Evolutionary conservation across 2,113 vertebrate species (phyloP), one percentile per base, ranked within the genome.

Genomic region (Haplotaxodon microlepis): DNA sequence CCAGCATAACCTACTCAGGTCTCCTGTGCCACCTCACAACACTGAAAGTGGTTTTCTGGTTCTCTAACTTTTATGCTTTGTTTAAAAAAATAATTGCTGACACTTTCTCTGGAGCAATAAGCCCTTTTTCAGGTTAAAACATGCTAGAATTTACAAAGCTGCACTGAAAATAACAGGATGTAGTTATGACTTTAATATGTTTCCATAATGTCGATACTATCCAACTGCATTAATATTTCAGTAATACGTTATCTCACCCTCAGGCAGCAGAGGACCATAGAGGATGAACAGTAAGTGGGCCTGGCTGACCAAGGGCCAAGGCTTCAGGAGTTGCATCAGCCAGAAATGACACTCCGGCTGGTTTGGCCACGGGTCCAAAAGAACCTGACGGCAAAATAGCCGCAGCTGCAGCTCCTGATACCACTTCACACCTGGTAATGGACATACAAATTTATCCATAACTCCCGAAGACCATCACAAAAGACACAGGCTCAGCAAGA

Each of bases 271-370:
- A 8, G 98, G 98, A 79, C 98, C 98, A 9, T 97, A 98, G 83
- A 99, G 95, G 88, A 98, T 96, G 83, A 98, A 98, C 12, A 99
- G 95, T 61, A 99, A 92, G 59, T 96, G 97, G 40, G 98, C 98
- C 90, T 98, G 98, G 89, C 96, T 97, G 17, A 98, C 97, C 90
- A 98, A 96, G 53, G 98, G 98, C 98, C 97, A 98, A 1, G 98
- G 97, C 82, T 97, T 98, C 61, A 99, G 93, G 82, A 99, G 97
- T 1, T 96, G 93, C 0, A 93, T 96, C 29, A 99, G 86, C 98
- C 98, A 98, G 88, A 98, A 98, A 6, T 96, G 96, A 3, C 89
- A 94, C 16, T 98, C 97, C 1, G 87, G 93, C 11, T 66, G 95
- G 54, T 94, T 95, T 2, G 73, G 85, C 94, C 97, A 97, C 3